Evolutionary conservation across 2,113 vertebrate species (phyloP), one percentile per base, ranked within the genome.

Genomic region (Hystrix brachyura): DNA sequence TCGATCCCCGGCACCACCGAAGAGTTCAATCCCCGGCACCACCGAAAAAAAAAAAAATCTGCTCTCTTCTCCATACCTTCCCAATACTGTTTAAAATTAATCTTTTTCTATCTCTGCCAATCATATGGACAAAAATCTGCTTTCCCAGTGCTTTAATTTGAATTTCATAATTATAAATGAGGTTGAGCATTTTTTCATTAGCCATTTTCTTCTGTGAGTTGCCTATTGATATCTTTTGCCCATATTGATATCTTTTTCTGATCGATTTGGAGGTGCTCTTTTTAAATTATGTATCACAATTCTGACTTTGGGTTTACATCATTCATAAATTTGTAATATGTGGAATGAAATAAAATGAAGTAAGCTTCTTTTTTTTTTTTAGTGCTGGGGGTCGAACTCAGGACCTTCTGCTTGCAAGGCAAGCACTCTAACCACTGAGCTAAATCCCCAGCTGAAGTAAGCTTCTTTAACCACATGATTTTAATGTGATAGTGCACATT

Each of bases 101-200:
- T 60, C 34, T 38, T 93, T 79, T 94, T 78, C 43, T 9, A 32
- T 84, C 32, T 96, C 94, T 96, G 64, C 69, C 43, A 55, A 55
- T 71, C n/a, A 88, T 34, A 46, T 90, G 46, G 32, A 10, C 76
- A 91, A 69, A 87, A 79, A 25, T 51, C 57, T 92, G 38, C 57
- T 46, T 84, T 93, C 23, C 90, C 19, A 62, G 91, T 96, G 76
- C 87, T 95, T 90, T 76, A 62, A 72, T 91, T 79, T 90, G 46
- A 53, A 38, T 92, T 96, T 96, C 65, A 90, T 81, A 87, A 93
- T 62, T 79, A 64, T 81, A 27, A 95, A 23, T 82, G 72, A 95
- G 48, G 11, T 38, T 92, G 55, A 80, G 48, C 23, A 85, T 81
- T 93, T 93, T 91, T 85, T 93, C 65, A 69, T 69, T 60, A 95